Evolutionary conservation across 2,888 invertebrate species (phyloP), one percentile per base, ranked within the genome.

Genomic region (Dyspetes luteomarginatus): DNA sequence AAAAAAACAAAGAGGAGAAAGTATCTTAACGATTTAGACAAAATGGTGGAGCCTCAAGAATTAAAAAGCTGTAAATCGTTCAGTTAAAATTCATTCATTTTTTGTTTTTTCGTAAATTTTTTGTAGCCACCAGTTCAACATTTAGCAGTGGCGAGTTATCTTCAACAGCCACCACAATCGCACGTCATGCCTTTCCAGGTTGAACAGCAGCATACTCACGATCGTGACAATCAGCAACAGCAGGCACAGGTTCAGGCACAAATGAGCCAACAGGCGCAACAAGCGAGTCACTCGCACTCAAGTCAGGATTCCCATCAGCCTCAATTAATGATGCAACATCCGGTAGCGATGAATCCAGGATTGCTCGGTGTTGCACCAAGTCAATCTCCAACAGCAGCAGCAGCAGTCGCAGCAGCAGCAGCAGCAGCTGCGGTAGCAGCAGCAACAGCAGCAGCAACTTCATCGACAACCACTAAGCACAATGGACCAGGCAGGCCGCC

Each of bases 401-500:
- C 12, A 1, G 19, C 69, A 50, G 19, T 50, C 52, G 15, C 78
- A 56, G 24, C 71, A 45, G 15, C 71, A 36, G 45, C 26, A 17
- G 12, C 22, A 45, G 7, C 28, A n/a, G 0, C 41, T 45, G 2
- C 55, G 26, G 30, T 36, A 36, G n/a, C 68, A 52, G 9, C 69
- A 56, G n/a, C 72, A 48, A 30, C 58, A 55, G n/a, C 24, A 52
- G 72, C 48, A 22, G 12, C 52, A 24, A 9, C 30, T n/a, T 56
- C 65, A 3, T 55, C 77, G 7, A 67, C 83, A 24, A 80, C 82
- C 36, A 82, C 82, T n/a, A 90, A 89, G 78, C 87, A 86, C 30
- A 89, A 86, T 62, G 88, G 87, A 52, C 88, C 89, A 30, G 89
- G 89, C 3, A 89, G 89, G 85, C 90, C 90, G 26, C 82, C 90